A percentile compares a stretch with the other conserved stretches of the same genome.
phyloP scores from a whole-genome alignment of 1,140 invertebrate species.

The Drosophila pseudoananassae region DNA sequence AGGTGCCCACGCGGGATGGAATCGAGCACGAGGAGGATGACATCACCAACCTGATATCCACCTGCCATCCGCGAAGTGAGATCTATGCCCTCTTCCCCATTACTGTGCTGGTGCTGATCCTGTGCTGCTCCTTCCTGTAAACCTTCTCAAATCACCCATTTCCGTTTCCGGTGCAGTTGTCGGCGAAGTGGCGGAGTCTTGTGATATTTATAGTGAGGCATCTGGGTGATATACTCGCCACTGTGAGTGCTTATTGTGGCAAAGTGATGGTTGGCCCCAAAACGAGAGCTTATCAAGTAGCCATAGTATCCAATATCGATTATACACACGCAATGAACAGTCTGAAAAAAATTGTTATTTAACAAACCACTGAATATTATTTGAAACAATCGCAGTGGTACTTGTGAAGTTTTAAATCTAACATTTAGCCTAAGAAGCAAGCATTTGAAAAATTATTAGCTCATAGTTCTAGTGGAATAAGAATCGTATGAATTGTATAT shows the following conservation, averaged over 20 bases:
- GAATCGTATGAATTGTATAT: conserved; percentile 28
- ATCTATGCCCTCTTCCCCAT: conserved; percentile 92
- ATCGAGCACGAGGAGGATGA: conserved; percentile 90
- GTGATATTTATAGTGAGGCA: conserved; percentile 67
- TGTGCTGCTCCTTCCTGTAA: conserved; percentile 91
- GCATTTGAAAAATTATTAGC: conserved; percentile 47
- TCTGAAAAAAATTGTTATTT: conserved; percentile 56
- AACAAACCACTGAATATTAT: conserved; percentile 57
- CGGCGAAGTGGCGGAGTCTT: conserved; percentile 30
- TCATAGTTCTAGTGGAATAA: conserved; percentile 4
- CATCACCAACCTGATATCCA: conserved; percentile 88
- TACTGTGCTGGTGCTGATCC: conserved; percentile 89
- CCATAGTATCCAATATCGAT: conserved; percentile 37
- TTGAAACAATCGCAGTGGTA: conserved; percentile 13
- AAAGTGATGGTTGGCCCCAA: conserved; percentile 40
- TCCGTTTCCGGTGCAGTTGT: neutral
- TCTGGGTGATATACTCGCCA: conserved; percentile 57
- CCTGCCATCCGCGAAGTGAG: conserved; percentile 90
- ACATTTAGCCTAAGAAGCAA: conserved; percentile 42
- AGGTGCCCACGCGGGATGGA: conserved; percentile 91
- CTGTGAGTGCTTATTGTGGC: conserved; percentile 26
- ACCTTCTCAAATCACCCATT: conserved; percentile 6
- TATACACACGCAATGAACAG: conserved; percentile 57
- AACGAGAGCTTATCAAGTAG: conserved; percentile 47
- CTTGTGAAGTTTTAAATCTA: conserved; percentile 9